Conservation (phyloP, 2,113 vertebrate genomes). For the Todiramphus chloris region DNA sequence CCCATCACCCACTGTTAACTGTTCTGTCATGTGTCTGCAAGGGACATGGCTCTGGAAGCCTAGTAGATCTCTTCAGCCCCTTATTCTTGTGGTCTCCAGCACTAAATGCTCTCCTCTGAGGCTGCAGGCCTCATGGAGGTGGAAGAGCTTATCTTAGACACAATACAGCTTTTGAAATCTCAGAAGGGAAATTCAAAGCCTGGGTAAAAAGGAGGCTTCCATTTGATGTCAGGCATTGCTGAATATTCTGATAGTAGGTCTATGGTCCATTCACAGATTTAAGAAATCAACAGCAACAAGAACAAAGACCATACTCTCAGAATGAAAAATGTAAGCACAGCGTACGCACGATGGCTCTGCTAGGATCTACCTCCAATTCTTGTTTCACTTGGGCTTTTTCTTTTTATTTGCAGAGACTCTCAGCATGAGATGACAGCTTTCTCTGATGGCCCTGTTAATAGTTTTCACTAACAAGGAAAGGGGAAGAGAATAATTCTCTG, state of each 20-base stretch:
- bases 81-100: background rate
- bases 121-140: background rate
- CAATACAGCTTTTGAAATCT: background rate
- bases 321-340: background rate
- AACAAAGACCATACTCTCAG: background rate
- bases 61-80: background rate
- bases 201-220: background rate
- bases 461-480: constrained; percentile 17
- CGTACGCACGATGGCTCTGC: background rate
- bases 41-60: background rate
- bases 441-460: background rate
- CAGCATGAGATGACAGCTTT: background rate
- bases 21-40: background rate
- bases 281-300: background rate
- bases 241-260: background rate
- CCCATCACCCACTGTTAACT: background rate
- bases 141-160: background rate
- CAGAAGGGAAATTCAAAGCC: background rate
- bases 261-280: background rate
- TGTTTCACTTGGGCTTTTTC: background rate
- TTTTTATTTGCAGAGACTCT: background rate
- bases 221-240: background rate
- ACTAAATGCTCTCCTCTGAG: background rate
- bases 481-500: constrained; percentile 14
- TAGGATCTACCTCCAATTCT: background rate